Evolutionary conservation across 2,888 invertebrate genomes (phyloP), one percentile per base, ranked within the genome.

Genomic region (Pseudanteris insignis): DNA sequence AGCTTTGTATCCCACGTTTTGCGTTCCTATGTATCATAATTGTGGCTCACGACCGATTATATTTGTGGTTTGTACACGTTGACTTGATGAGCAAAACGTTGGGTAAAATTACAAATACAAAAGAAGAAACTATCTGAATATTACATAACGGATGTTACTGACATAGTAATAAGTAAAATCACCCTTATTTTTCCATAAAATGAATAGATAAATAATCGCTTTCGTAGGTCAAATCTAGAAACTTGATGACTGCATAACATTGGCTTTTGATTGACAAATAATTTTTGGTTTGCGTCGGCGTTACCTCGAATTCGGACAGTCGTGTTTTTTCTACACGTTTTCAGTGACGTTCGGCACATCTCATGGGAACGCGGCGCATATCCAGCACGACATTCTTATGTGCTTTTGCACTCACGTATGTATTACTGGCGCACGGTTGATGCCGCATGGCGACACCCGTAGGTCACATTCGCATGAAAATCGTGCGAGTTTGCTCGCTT

Each of bases 401-500:
- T 48, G 46, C 61, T 55, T 40, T 55, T 51, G 50, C 53, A 10
- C 50, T 53, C 51, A 46, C 48, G 59, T 55, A 48, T 38, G 51
- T 46, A 46, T 50, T 37, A 30, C 44, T 40, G 33, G 29, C 51
- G 18, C 33, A 57, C 46, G 47, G 37, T 8, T 21, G 50, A 28
- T 53, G 37, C 47, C 34, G 54, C 26, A 21, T n/a, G n/a, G 58
- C 51, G 58, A 58, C 61, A 51, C 53, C 55, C 64, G 51, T 44
- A 51, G 59, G 54, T 64, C 61, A 51, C 58, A 43, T 53, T 62
- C 64, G 66, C 67, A 68, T 67, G 71, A 70, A 70, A 72, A 72
- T 71, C 69, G 68, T 57, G 62, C 62, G 59, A 62, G 63, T 55
- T 58, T 59, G 63, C 66, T 66, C 58, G 40, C 55, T 66, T 67